Evolutionary conservation across 2,113 vertebrate species (phyloP).

Genomic region (Nothoprocta pentlandii): DNA sequence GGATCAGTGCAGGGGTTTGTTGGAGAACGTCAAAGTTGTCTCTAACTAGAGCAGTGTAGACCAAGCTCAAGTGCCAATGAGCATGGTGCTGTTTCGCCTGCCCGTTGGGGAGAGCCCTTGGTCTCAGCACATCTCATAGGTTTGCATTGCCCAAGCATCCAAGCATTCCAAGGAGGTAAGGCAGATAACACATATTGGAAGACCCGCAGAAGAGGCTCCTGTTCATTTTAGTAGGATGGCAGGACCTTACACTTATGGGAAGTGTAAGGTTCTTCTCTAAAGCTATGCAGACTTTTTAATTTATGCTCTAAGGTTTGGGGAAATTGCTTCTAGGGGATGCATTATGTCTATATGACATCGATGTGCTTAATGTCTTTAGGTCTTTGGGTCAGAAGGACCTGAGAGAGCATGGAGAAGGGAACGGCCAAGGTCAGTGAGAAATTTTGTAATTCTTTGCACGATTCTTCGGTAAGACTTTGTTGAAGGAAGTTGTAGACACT

Average conservation of each 20-base stretch:
- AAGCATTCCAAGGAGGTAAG: rapidly evolving
- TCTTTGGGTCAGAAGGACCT: not conserved
- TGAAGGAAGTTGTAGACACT: not conserved
- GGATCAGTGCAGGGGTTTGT: not conserved
- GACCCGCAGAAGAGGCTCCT: not conserved
- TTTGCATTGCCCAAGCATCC: rapidly evolving
- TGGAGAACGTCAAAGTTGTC: rapidly evolving
- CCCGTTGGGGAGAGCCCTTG: not conserved
- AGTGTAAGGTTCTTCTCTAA: not conserved
- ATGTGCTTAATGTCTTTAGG: no score
- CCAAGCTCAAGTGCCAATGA: not conserved
- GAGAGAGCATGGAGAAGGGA: not conserved
- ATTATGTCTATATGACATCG: rapidly evolving
- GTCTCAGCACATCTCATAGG: not conserved
- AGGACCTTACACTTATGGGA: not conserved
- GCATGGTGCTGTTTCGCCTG: rapidly evolving
- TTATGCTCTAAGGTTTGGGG: not conserved
- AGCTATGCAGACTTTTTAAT: not conserved
- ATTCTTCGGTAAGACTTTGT: not conserved
- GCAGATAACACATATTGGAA: not conserved
- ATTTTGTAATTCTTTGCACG: not conserved
- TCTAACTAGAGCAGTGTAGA: not conserved
- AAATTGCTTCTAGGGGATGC: not conserved
- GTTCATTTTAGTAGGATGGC: not conserved
- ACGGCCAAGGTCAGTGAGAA: not conserved